Base-by-base conservation (phyloP, 2,797 vertebrate genomes). In the Spondyliosoma cantharus region DNA sequence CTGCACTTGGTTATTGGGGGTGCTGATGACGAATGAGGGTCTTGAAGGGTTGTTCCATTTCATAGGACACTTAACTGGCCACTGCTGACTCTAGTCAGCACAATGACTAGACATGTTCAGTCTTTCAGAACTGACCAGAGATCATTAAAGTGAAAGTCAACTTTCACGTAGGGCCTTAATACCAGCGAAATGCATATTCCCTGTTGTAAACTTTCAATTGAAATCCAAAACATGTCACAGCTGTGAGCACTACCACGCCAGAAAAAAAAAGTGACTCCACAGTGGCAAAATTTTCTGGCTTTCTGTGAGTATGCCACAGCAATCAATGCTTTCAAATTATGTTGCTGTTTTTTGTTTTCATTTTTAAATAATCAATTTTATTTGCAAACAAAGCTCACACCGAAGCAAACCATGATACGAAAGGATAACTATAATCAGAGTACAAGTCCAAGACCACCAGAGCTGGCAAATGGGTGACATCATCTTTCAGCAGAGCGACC, bases 401-500 rank as follows among this genome's bases (percentile, higher is more conserved):
- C 50, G 32, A 66, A 79, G 70, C 14, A 82, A 60, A 57, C 14
- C 20, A 6, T 15, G 6, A 15, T 3, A 60, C 20, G 8, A 71
- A n/a, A 58, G 16, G 48, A 88, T 67, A 68, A 82, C 8, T 22
- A 80, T 48, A 79, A 76, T 61, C 27, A 22, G 32, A 78, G 65
- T 67, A 58, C 22, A 75, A 79, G 71, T 81, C 74, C 57, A 76
- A 84, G 85, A 93, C 86, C 78, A 90, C 86, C 77, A 82, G 58
- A 84, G 83, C 89, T 84, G 95, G 95, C 94, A 96, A 95, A 96
- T 90, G 92, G 80, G 88, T 93, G 94, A 94, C 93, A 92, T 94
- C 93, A 94, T 93, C 86, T 67, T 95, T 95, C 94, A 96, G 96
- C 95, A 95, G 91, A 94, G 94, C 94, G 92, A 95, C 95, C 95